Conservation (phyloP, 2,113 vertebrate species). For the Rhinopithecus roxellana region DNA sequence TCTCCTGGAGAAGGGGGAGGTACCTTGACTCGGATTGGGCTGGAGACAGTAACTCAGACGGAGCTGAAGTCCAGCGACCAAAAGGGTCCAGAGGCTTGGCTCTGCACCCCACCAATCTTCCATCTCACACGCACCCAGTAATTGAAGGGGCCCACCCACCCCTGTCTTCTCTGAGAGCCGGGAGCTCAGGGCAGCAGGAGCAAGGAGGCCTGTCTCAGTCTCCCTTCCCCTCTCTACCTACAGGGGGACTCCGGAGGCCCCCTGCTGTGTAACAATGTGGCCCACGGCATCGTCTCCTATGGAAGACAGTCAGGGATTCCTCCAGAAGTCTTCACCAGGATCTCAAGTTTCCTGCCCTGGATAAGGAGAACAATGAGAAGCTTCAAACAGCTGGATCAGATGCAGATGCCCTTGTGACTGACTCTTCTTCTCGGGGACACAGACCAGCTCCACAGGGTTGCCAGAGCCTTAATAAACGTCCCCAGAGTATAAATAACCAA, state of each 20-base stretch:
- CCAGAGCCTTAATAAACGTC: neutral
- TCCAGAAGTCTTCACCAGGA: conserved; percentile 66
- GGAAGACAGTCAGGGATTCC: accelerated
- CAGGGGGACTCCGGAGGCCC: conserved; percentile 72
- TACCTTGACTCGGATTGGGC: neutral
- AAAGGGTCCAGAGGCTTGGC: neutral
- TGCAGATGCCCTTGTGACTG: neutral
- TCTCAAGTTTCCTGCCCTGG: conserved; percentile 55
- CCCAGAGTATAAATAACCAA: neutral
- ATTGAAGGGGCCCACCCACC: neutral
- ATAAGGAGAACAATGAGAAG: conserved; percentile 53
- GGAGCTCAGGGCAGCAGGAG: neutral
- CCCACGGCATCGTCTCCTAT: conserved; percentile 69
- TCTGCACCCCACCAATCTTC: neutral
- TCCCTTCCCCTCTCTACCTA: neutral
- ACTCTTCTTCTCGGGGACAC: neutral
- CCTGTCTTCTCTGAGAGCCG: neutral
- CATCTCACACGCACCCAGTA: neutral
- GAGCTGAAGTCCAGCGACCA: neutral
- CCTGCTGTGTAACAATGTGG: conserved; percentile 45
- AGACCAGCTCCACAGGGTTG: neutral
- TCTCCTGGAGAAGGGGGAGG: neutral
- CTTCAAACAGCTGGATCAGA: neutral
- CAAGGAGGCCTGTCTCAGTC: neutral
- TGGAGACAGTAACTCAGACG: neutral